Evolutionary conservation across 2,888 invertebrate species (phyloP), one percentile per base, ranked within the genome.

Genomic region (Coleophora flavipennella): DNA sequence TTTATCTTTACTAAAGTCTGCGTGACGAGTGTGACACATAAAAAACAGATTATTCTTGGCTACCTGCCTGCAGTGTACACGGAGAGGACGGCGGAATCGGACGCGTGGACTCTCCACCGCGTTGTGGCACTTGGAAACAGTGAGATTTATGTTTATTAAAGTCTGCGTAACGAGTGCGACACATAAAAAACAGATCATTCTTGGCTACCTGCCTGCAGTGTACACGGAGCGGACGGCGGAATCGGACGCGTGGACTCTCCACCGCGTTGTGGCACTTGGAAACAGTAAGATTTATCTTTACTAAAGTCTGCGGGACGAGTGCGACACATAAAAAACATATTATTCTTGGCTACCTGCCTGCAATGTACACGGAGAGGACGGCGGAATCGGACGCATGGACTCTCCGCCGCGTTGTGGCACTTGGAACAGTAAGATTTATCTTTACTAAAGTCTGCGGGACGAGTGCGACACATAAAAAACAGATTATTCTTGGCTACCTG

Each of bases 301-400:
- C 20, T 20, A 20, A 20, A n/a, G n/a, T n/a, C n/a, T n/a, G n/a
- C n/a, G n/a, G n/a, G n/a, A n/a, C n/a, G n/a, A n/a, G n/a, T n/a
- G n/a, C n/a, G n/a, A n/a, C n/a, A n/a, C n/a, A n/a, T n/a, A n/a
- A n/a, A n/a, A n/a, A n/a, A n/a, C n/a, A n/a, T n/a, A n/a, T n/a
- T n/a, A n/a, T n/a, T n/a, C n/a, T n/a, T n/a, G 96, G 96, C 1
- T 90, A 90, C 62, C 78, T 96, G 54, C 96, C 95, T 0, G 90
- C 90, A 34, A n/a, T 92, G 63, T 95, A 93, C 58, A 93, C 94
- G 0, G 90, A 91, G 61, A 87, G 92, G 33, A 93, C 94, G 0
- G 92, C 95, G 0, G 95, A 96, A 67, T 94, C 94, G 1, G 95
- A 95, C 78, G 92, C 95, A 3, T 96, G 96, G 96, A 95, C 95